These are phyloP conservation scores for Drosophila mayaguana DNA, from an alignment of 2,888 invertebrate species.

Conservation along the genomic window DNA sequence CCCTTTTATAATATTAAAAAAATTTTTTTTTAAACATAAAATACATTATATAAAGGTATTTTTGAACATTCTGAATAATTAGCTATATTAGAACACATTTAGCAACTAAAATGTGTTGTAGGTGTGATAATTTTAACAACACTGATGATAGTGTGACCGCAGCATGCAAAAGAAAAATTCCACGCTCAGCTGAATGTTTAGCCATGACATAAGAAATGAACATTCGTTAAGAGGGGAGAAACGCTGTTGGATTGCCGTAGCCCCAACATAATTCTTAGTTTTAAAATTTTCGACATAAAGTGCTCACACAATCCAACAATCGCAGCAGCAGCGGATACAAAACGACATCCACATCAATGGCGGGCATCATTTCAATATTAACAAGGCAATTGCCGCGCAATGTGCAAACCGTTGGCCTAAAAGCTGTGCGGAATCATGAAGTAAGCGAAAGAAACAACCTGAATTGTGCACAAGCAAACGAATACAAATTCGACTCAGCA, in stretches of 20 bases:
- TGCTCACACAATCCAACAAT: slow-evolving; percentile 44
- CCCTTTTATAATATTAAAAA: too few relatives aligned
- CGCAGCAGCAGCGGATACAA: slow-evolving; percentile 33
- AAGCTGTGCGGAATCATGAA: slow-evolving; percentile 77
- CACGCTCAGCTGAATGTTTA: slow-evolving; percentile 41
- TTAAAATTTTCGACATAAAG: slow-evolving; percentile 49
- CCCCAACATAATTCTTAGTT: slow-evolving; percentile 59
- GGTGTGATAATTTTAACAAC: slow-evolving; percentile 17
- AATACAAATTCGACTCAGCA: slow-evolving; percentile 1
- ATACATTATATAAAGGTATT: neutral
- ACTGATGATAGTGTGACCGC: slow-evolving; percentile 51
- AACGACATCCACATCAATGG: slow-evolving; percentile 80
- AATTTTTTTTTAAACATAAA: too few relatives aligned
- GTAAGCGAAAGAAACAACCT: slow-evolving; percentile 67
- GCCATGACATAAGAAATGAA: slow-evolving; percentile 65
- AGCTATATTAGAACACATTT: neutral
- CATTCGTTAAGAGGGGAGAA: slow-evolving; percentile 65
- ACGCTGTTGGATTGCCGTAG: slow-evolving; percentile 60
- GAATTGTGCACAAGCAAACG: neutral
- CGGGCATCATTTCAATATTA: slow-evolving; percentile 86
- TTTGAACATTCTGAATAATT: neutral
- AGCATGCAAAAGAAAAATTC: slow-evolving; percentile 24
- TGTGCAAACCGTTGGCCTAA: slow-evolving; percentile 79
- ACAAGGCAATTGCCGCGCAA: slow-evolving; percentile 85
- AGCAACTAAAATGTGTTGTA: neutral